Percentiles rank a stretch among this genome's conserved stretches.
These are phyloP conservation scores for Brassicogethes aeneus DNA, from an alignment of 2,888 invertebrate genomes.

Conservation along the genomic window DNA sequence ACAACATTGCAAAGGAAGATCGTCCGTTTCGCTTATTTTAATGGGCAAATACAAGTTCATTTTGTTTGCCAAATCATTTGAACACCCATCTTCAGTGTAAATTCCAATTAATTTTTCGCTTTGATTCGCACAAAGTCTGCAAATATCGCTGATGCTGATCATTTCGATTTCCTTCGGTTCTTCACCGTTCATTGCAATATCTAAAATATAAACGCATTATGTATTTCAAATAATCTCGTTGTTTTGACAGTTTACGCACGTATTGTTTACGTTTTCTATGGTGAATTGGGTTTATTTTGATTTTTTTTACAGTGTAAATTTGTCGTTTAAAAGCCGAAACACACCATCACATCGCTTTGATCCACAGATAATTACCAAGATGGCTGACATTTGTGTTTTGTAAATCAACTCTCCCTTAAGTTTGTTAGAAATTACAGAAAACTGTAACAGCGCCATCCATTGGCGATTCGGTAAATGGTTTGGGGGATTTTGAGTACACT, in stretches of 20 bases:
- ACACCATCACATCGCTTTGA: slow-evolving; percentile 1
- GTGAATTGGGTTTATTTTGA: neutral
- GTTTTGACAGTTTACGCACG: neutral
- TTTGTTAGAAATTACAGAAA: no score
- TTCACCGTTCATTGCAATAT: neutral
- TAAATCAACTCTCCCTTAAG: no score
- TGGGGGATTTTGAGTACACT: no score
- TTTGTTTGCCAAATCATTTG: slow-evolving; percentile 51
- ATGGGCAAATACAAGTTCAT: slow-evolving; percentile 57
- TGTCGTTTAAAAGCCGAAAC: neutral
- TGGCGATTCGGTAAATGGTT: no score
- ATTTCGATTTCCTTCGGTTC: slow-evolving; percentile 11
- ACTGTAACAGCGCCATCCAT: no score
- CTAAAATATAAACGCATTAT: neutral
- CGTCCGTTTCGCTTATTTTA: slow-evolving; percentile 46
- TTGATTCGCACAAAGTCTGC: slow-evolving; percentile 28
- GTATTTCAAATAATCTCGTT: neutral
- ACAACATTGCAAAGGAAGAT: slow-evolving; percentile 52
- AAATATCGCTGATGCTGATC: slow-evolving; percentile 20
- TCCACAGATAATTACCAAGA: no score
- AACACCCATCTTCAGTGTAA: slow-evolving; percentile 52
- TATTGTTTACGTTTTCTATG: neutral
- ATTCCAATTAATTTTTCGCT: slow-evolving; percentile 45
- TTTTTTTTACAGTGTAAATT: slow-evolving; percentile 1
- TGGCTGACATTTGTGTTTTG: no score